Percentiles rank a stretch among this genome's conserved stretches.
phyloP scores from a whole-genome alignment of 2,888 invertebrate species.

The Barypeithes pellucidus region DNA sequence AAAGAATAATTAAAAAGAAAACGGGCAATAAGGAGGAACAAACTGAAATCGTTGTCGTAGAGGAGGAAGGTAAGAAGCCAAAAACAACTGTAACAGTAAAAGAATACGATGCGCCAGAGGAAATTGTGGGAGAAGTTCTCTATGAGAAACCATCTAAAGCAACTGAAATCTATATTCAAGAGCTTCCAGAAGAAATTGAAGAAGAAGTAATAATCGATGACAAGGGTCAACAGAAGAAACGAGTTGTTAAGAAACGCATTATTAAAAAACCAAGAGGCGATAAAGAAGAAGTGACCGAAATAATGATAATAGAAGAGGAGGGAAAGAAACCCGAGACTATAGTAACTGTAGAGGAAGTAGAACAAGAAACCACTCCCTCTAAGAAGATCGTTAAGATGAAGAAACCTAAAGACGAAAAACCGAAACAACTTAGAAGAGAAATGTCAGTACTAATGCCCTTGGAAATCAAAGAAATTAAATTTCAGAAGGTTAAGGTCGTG shows the following conservation, averaged over 20 bases:
- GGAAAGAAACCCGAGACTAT: conserved; percentile 66
- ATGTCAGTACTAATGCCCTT: conserved; percentile 62
- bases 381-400: conserved; percentile 50
- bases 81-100: conserved; percentile 65
- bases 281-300: conserved; percentile 68
- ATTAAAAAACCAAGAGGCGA: conserved; percentile 67
- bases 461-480: conserved; percentile 75
- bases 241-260: conserved; percentile 57
- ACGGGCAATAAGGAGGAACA: conserved; percentile 66
- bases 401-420: conserved; percentile 53
- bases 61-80: conserved; percentile 70
- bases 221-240: conserved; percentile 57
- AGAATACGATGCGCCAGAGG: conserved; percentile 60
- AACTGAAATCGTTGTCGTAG: conserved; percentile 60
- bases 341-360: conserved; percentile 66
- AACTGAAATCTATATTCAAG: conserved; percentile 56
- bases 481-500: conserved; percentile 76
- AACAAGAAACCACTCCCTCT: conserved; percentile 28
- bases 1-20: conserved; percentile 69
- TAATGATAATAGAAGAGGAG: conserved; percentile 68
- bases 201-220: conserved; percentile 62
- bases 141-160: conserved; percentile 55
- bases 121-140: conserved; percentile 57
- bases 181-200: conserved; percentile 63
- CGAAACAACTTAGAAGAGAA: conserved; percentile 61